Evolutionary conservation across 2,113 vertebrate species (phyloP).

Genomic region (Sisor rabdophorus): DNA sequence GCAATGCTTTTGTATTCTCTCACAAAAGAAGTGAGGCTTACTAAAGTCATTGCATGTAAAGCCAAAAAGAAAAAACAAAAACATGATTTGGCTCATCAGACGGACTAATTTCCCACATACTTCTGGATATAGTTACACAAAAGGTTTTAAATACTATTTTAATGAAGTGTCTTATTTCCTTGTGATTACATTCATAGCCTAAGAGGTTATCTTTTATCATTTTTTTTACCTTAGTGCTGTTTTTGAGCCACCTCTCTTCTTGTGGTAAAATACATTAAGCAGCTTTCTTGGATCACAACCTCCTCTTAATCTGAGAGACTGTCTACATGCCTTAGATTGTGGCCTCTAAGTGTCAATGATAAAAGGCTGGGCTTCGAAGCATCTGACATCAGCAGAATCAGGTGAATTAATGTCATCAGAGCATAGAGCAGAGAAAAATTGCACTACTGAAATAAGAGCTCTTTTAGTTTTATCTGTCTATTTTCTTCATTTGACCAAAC

Average conservation of each 20-base stretch:
- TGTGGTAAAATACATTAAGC: conserved; percentile 24
- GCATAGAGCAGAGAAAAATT: conserved; percentile 24
- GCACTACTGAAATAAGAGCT: conserved; percentile 35
- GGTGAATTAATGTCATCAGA: conserved; percentile 42
- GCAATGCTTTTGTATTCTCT: no score
- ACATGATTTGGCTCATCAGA: no score
- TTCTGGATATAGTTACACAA: no score
- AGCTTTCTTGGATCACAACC: conserved; percentile 27
- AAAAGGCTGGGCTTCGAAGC: conserved; percentile 31
- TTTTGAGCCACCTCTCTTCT: background rate
- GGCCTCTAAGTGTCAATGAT: conserved; percentile 27
- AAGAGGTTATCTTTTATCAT: background rate
- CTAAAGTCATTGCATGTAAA: no score
- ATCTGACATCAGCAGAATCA: conserved; percentile 38
- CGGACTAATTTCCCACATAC: no score
- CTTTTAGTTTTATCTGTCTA: conserved; percentile 47
- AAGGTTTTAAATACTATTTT: no score
- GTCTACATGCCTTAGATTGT: conserved; percentile 10
- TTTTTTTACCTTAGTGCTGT: background rate
- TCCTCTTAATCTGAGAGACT: conserved; percentile 14
- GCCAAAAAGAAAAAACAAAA: no score
- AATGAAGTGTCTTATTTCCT: no score
- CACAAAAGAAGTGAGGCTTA: no score
- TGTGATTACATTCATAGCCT: no score
- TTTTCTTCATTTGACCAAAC: conserved; percentile 37